Evolutionary conservation across 2,113 vertebrate species (phyloP).

Genomic region (Galemys pyrenaicus): DNA sequence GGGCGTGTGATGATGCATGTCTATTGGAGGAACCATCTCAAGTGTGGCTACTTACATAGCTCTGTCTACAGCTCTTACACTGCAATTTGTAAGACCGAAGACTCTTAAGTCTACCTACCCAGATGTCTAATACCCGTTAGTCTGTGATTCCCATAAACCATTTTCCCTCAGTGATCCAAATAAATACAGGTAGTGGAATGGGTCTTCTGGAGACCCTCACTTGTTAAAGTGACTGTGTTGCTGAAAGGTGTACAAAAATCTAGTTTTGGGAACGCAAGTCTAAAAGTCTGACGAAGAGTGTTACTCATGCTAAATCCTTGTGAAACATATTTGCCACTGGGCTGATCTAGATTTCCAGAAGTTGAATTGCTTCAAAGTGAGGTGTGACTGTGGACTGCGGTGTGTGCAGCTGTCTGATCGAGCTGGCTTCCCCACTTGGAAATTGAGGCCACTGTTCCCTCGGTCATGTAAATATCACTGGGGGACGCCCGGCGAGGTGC

Average conservation of each 20-base stretch:
- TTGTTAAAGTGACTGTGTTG: background rate
- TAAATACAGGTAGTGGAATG: background rate
- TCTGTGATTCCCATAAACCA: background rate
- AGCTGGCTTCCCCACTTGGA: background rate
- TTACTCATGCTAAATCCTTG: background rate
- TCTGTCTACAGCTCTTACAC: background rate
- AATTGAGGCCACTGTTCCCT: background rate
- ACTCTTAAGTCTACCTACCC: background rate
- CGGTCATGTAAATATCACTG: background rate
- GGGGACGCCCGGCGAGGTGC: background rate
- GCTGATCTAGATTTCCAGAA: background rate
- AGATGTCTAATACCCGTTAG: background rate
- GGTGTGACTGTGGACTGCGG: background rate
- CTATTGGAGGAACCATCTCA: background rate
- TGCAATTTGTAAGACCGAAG: constrained; percentile 12
- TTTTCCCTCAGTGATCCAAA: background rate
- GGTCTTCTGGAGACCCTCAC: background rate
- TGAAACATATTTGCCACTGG: background rate
- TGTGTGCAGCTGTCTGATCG: background rate
- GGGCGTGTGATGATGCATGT: background rate
- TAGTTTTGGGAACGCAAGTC: background rate
- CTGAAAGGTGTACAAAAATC: background rate
- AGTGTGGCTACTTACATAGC: background rate
- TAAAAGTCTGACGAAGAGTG: background rate
- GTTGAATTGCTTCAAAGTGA: background rate